A percentile compares a stretch with the other conserved stretches of the same genome.
Evolutionary conservation across 1,140 invertebrate species (phyloP).

Genomic region (Portunus trituberculatus): DNA sequence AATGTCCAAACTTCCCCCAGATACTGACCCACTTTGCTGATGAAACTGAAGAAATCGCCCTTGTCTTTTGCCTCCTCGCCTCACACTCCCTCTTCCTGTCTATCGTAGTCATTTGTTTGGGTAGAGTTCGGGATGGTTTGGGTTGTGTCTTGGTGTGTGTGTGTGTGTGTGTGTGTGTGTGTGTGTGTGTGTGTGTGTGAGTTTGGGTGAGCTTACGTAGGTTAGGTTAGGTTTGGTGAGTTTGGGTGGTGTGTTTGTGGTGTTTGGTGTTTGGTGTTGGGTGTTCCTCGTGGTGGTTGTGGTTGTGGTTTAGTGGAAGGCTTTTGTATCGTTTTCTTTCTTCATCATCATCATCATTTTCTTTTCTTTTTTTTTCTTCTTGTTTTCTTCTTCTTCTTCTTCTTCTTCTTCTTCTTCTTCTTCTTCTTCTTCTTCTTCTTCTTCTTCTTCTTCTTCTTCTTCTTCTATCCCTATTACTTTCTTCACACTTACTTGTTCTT

Average conservation of each 20-base stretch:
- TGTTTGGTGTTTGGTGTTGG: too few relatives aligned
- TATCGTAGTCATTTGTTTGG: conserved; percentile 1
- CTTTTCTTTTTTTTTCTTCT: not conserved
- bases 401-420: not conserved
- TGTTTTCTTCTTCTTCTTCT: not conserved
- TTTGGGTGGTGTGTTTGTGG: too few relatives aligned
- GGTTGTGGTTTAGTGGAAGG: too few relatives aligned
- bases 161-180: too few relatives aligned
- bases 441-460: too few relatives aligned
- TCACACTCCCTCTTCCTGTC: not conserved
- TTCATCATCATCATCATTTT: too few relatives aligned
- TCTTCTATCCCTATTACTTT: too few relatives aligned
- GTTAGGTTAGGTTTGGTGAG: too few relatives aligned
- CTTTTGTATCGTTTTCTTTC: not conserved
- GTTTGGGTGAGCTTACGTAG: too few relatives aligned
- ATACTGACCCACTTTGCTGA: not conserved
- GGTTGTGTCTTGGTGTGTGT: not conserved
- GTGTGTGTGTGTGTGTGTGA: too few relatives aligned
- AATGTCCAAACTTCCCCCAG: conserved; percentile 31
- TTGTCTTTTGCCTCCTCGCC: not conserved
- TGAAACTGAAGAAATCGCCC: not conserved
- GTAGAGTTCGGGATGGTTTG: not conserved
- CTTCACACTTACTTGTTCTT: not conserved
- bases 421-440: not conserved
- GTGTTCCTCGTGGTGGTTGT: too few relatives aligned